These are phyloP conservation scores for Eulithis testata DNA, from an alignment of 2,888 invertebrate species.

Conservation along the genomic window DNA sequence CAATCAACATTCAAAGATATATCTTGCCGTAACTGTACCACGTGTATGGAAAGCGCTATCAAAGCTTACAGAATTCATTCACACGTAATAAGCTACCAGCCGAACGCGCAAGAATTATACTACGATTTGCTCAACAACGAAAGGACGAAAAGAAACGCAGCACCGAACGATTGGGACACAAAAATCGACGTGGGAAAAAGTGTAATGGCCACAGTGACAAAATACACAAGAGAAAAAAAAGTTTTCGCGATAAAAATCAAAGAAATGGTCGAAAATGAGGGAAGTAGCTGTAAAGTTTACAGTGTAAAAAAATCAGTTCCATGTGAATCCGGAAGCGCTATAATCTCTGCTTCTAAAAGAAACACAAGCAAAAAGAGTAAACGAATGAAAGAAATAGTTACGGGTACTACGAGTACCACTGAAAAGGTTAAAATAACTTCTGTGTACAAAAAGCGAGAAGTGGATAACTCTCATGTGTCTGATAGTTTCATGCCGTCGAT, in stretches of 20 bases:
- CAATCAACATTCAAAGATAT: slow-evolving; percentile 53
- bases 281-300: slow-evolving; percentile 59
- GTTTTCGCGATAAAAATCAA: slow-evolving; percentile 67
- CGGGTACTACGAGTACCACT: slow-evolving; percentile 11
- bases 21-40: slow-evolving; percentile 54
- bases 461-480: slow-evolving; percentile 57
- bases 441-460: slow-evolving; percentile 57
- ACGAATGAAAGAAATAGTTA: slow-evolving; percentile 46
- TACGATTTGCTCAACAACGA: slow-evolving; percentile 43
- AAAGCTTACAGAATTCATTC: slow-evolving; percentile 48
- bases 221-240: slow-evolving; percentile 58
- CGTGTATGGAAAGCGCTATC: slow-evolving; percentile 63
- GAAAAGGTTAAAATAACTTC: slow-evolving; percentile 33
- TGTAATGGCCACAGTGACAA: slow-evolving; percentile 58
- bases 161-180: slow-evolving; percentile 17
- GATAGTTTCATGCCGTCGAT: slow-evolving; percentile 67
- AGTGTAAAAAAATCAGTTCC: slow-evolving; percentile 59
- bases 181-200: slow-evolving; percentile 41
- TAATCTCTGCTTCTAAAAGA: slow-evolving; percentile 50
- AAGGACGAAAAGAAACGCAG: slow-evolving; percentile 26
- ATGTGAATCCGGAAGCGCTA: slow-evolving; percentile 58
- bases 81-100: slow-evolving; percentile 33
- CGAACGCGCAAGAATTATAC: slow-evolving; percentile 44
- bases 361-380: slow-evolving; percentile 55
- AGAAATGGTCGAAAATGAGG: slow-evolving; percentile 45